Percentiles rank a stretch among this genome's conserved stretches.
Evolutionary conservation across 1,140 invertebrate species (phyloP).

Genomic region (Kradibia gibbosae): DNA sequence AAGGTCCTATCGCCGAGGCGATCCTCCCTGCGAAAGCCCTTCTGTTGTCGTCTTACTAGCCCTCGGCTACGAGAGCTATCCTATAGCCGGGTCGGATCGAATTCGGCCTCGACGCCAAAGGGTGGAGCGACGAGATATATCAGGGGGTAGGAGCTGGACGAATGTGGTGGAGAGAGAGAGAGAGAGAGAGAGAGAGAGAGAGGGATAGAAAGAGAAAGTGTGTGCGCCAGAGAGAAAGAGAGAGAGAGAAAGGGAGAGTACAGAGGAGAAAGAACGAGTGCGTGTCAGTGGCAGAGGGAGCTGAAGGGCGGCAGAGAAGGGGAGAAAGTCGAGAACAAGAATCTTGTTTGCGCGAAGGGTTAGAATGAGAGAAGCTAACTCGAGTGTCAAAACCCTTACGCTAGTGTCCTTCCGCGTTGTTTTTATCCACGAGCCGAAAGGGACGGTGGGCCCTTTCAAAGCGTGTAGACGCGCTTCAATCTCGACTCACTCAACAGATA

Average conservation of each 20-base stretch:
- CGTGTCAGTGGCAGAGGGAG: too few relatives aligned
- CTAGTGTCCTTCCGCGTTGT: background rate
- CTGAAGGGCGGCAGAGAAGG: background rate
- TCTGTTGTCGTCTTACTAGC: background rate
- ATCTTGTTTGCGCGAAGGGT: background rate
- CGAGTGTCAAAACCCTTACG: background rate
- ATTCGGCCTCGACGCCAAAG: constrained; percentile 36
- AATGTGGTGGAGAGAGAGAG: background rate
- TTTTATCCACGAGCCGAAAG: background rate
- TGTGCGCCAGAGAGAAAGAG: background rate
- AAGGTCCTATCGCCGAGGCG: too few relatives aligned
- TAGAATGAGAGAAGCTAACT: background rate
- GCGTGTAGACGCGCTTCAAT: too few relatives aligned
- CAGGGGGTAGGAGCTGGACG: background rate
- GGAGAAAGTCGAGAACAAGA: background rate
- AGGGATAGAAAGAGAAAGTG: background rate
- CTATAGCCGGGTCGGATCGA: constrained; percentile 42
- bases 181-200: constrained; percentile 19
- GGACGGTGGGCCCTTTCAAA: background rate
- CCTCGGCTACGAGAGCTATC: constrained; percentile 9
- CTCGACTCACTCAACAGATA: too few relatives aligned
- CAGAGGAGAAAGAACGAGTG: background rate
- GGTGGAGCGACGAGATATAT: background rate
- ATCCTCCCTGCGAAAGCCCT: background rate
- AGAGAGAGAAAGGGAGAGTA: too few relatives aligned